phyloP scores from a whole-genome alignment of 2,797 vertebrate genomes.

The Percopsis omiscomaycus region DNA sequence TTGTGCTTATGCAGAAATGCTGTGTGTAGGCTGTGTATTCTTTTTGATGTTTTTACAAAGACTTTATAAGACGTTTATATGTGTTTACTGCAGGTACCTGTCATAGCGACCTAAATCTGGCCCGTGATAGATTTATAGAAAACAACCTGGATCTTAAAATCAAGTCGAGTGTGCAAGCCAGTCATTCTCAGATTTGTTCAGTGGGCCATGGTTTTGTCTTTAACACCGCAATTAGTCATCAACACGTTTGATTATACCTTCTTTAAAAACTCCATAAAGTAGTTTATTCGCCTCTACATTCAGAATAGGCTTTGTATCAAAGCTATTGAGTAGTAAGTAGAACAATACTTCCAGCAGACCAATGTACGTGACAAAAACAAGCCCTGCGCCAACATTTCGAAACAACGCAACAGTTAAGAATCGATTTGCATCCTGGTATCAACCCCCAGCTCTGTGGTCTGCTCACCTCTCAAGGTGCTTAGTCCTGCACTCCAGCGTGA shows the following conservation, averaged over 20 bases:
- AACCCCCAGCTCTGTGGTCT: conserved; percentile 60
- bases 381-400: conserved; percentile 36
- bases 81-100: conserved; percentile 29
- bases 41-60: too few species aligned
- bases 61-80: neutral
- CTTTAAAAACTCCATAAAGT: neutral
- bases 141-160: conserved; percentile 40
- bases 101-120: conserved; percentile 37
- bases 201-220: conserved; percentile 45
- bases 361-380: conserved; percentile 31
- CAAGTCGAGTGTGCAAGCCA: conserved; percentile 45
- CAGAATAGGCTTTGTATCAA: neutral
- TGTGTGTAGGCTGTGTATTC: neutral
- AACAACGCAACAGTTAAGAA: conserved; percentile 51
- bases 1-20: neutral
- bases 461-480: conserved; percentile 63
- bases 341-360: conserved; percentile 20
- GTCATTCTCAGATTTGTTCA: conserved; percentile 30
- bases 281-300: neutral
- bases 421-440: conserved; percentile 55
- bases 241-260: conserved; percentile 3
- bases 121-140: conserved; percentile 58
- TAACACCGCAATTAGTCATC: neutral
- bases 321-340: conserved; percentile 1
- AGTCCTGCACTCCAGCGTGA: conserved; percentile 72